Evolutionary conservation across 53 echinoderm and acorn worm species (phyloP).

Genomic region (Patiria pectinifera): DNA sequence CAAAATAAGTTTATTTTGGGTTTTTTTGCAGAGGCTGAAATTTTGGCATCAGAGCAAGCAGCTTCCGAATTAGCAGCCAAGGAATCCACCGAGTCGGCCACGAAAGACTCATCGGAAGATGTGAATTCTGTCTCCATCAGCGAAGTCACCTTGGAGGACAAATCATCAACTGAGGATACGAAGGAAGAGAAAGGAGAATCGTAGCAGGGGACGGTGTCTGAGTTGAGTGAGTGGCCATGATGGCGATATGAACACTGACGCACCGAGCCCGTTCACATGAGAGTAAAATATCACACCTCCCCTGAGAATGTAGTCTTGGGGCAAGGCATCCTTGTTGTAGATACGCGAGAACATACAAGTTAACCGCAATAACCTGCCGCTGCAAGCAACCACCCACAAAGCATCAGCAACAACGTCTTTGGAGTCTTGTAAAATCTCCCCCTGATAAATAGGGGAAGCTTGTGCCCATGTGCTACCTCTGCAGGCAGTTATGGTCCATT

Average conservation of each 20-base stretch:
- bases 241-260: neutral
- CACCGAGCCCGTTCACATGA: neutral
- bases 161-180: neutral
- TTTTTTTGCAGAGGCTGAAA: conserved; percentile 25
- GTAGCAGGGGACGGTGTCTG: neutral
- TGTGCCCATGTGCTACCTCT: too few relatives aligned
- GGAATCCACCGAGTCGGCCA: neutral
- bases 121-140: conserved; percentile 16
- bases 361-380: too few relatives aligned
- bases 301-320: too few relatives aligned
- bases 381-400: too few relatives aligned
- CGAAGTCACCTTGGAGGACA: conserved; percentile 33
- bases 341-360: too few relatives aligned
- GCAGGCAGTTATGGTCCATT: too few relatives aligned
- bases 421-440: too few relatives aligned
- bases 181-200: conserved; percentile 25
- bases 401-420: too few relatives aligned
- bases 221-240: neutral
- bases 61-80: neutral
- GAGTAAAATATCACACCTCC: neutral
- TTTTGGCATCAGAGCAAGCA: conserved; percentile 23
- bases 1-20: neutral
- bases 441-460: too few relatives aligned
- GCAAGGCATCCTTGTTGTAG: too few relatives aligned
- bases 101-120: neutral